These are phyloP conservation scores for Lepeophtheirus nordmannii DNA, from an alignment of 2,888 invertebrate genomes.

Conservation along the genomic window DNA sequence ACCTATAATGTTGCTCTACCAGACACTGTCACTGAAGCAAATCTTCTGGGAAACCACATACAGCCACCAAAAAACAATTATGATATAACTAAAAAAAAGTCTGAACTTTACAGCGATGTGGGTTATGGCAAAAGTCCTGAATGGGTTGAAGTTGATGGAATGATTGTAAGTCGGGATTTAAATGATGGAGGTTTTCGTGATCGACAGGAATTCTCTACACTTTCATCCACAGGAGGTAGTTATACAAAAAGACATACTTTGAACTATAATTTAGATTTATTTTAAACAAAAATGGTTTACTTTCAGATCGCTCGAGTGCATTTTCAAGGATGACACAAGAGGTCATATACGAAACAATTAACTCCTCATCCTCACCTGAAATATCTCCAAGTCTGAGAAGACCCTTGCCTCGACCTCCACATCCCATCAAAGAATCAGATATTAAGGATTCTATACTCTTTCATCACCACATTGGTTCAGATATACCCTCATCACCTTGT, in stretches of 20 bases:
- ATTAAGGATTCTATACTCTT: background rate
- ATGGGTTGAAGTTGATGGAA: slow-evolving; percentile 26
- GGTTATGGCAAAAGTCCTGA: slow-evolving; percentile 27
- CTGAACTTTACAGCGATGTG: slow-evolving; percentile 14
- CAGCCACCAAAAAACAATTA: background rate
- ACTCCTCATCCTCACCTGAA: background rate
- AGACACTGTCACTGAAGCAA: slow-evolving; percentile 54
- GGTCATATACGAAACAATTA: slow-evolving; percentile 3
- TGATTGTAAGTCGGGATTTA: slow-evolving; percentile 25
- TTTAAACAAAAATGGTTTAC: background rate
- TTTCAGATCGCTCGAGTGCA: slow-evolving; percentile 3
- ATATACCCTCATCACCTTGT: background rate
- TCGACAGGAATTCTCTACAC: background rate
- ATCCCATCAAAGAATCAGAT: background rate
- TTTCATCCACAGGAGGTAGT: background rate
- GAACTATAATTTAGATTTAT: background rate
- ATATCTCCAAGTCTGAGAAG: background rate
- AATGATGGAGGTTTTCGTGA: slow-evolving; percentile 5
- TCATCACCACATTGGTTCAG: too few species aligned
- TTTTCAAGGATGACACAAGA: slow-evolving; percentile 5
- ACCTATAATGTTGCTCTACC: slow-evolving; percentile 47
- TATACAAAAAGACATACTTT: too few species aligned
- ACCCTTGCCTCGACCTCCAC: background rate
- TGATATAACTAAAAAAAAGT: slow-evolving; percentile 1
- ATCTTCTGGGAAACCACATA: slow-evolving; percentile 35